Conservation (phyloP, 2,113 vertebrate genomes). For the Stercorarius parasiticus region DNA sequence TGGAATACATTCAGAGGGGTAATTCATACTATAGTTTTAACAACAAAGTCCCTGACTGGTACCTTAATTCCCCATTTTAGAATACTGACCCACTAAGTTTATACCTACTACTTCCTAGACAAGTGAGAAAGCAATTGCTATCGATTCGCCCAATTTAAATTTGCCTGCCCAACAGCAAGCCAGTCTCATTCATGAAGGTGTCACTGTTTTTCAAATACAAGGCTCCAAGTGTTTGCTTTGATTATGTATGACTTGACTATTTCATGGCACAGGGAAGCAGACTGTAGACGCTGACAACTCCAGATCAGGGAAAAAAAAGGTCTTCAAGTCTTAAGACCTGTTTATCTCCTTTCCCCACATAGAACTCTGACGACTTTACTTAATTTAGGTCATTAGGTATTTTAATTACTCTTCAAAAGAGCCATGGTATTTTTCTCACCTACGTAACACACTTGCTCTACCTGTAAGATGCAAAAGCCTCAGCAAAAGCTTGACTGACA, state of each 20-base stretch:
- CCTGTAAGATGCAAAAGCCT: not conserved
- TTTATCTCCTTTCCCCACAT: not conserved
- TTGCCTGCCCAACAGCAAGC: not conserved
- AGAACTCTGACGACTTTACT: not conserved
- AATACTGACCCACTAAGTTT: not conserved
- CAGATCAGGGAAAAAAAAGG: not conserved
- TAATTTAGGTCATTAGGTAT: not conserved
- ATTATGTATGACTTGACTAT: not conserved
- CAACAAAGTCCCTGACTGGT: not conserved
- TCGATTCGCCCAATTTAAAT: fast-evolving
- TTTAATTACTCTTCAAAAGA: not conserved
- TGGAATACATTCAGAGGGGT: not conserved
- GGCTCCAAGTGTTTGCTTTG: not conserved
- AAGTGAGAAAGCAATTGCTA: not conserved
- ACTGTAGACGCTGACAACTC: not conserved
- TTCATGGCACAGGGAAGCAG: not conserved
- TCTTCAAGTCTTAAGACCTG: not conserved
- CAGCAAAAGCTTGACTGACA: not conserved
- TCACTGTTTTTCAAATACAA: not conserved
- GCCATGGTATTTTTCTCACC: not conserved
- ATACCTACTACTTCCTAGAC: not conserved
- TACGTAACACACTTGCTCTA: no score
- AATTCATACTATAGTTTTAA: not conserved
- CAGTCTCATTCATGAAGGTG: not conserved
- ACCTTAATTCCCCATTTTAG: not conserved